These are phyloP conservation scores for Actinemys pallida DNA, from an alignment of 2,113 vertebrate genomes.

Conservation along the genomic window DNA sequence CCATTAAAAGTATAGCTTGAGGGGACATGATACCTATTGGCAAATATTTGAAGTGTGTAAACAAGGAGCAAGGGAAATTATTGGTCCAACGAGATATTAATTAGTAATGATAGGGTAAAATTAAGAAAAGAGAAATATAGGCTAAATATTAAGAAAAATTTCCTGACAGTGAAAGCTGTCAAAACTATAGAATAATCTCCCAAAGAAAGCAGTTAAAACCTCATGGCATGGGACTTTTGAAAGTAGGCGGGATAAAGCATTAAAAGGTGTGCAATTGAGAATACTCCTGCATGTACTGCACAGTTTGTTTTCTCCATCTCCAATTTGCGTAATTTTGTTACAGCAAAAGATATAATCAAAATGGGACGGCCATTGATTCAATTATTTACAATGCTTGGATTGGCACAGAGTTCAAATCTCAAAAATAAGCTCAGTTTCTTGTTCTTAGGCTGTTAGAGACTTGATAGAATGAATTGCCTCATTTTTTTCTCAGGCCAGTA, in stretches of 20 bases:
- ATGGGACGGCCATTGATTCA: neutral
- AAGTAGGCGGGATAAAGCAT: neutral
- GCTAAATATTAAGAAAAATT: neutral
- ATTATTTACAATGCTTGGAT: neutral
- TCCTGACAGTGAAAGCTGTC: neutral
- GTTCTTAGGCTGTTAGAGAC: neutral
- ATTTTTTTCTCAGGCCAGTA: neutral
- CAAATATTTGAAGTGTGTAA: neutral
- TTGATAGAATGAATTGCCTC: neutral
- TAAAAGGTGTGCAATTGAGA: neutral
- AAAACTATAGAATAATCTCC: neutral
- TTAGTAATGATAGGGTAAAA: neutral
- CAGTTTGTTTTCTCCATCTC: neutral
- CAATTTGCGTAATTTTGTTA: neutral
- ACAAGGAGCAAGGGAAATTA: neutral
- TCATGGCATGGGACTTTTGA: neutral
- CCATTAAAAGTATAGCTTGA: neutral
- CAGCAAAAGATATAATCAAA: accelerated
- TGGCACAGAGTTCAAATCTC: neutral
- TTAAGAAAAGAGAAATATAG: neutral
- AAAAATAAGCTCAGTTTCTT: neutral
- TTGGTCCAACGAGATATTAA: neutral
- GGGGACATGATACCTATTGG: neutral
- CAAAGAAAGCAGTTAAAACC: neutral
- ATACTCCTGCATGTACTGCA: neutral